phyloP scores from a whole-genome alignment of 2,113 vertebrate genomes.

The Pristiophorus japonicus region DNA sequence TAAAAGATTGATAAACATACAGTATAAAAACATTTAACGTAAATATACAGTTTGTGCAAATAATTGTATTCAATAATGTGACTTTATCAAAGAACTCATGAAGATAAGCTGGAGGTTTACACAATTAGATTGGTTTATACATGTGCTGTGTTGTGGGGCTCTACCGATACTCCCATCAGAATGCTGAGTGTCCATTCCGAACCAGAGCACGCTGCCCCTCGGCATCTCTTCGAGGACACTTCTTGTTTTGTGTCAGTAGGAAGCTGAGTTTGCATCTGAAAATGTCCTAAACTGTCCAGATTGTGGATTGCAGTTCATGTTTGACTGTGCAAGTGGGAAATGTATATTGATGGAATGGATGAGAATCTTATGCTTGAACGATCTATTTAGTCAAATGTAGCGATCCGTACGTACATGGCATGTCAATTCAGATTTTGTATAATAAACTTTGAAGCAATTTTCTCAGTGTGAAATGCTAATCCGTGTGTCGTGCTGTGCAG shows the following conservation, averaged over 20 bases:
- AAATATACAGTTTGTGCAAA: background rate
- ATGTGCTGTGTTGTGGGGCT: background rate
- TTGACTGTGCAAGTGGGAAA: background rate
- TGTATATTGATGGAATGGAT: background rate
- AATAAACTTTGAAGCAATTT: slow-evolving; percentile 23
- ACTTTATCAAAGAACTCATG: background rate
- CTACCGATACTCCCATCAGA: background rate
- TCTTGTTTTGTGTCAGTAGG: background rate
- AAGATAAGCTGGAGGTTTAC: background rate
- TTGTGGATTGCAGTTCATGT: background rate
- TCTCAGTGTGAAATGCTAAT: slow-evolving; percentile 37
- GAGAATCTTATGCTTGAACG: slow-evolving; percentile 17
- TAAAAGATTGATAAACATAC: background rate
- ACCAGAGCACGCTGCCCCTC: background rate
- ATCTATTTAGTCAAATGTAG: slow-evolving; percentile 6
- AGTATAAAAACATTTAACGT: background rate
- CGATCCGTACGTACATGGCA: background rate
- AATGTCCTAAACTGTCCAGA: background rate
- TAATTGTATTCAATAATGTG: too few relatives aligned
- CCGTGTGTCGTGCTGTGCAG: slow-evolving; percentile 16
- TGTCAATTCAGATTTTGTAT: background rate
- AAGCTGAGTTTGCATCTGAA: background rate
- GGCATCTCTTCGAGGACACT: background rate
- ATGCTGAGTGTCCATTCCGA: background rate
- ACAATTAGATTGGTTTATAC: background rate